Evolutionary conservation across 2,888 invertebrate genomes (phyloP).

Genomic region (Thysanoteuthis rhombus): DNA sequence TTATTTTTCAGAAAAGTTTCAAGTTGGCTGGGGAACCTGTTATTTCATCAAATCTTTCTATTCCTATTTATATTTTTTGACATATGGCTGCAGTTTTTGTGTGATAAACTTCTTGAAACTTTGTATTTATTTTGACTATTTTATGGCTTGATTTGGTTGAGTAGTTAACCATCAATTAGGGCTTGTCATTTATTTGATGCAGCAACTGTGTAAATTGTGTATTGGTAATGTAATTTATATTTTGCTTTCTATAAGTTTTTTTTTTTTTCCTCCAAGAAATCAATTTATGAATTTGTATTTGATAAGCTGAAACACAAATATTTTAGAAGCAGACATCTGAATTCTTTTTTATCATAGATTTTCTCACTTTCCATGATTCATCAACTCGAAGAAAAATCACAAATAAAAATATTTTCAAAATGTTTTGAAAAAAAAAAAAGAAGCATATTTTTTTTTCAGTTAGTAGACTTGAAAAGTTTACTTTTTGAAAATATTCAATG

Average conservation of each 20-base stretch:
- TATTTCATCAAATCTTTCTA: background rate
- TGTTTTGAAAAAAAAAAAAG: background rate
- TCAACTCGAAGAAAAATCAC: background rate
- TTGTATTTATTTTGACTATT: background rate
- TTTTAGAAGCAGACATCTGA: background rate
- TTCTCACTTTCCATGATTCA: background rate
- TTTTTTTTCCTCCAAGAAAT: background rate
- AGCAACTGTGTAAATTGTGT: background rate
- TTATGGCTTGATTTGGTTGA: background rate
- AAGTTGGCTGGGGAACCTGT: background rate
- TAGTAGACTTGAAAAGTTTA: background rate
- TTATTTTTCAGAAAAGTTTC: conserved; percentile 28
- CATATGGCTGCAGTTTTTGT: background rate
- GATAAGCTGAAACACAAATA: background rate
- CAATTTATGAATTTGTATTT: background rate
- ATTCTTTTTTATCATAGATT: background rate
- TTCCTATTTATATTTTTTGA: background rate
- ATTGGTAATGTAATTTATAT: background rate
- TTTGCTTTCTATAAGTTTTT: background rate
- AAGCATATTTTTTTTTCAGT: background rate
- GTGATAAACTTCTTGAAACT: background rate
- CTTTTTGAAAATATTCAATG: background rate
- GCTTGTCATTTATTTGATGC: conserved; percentile 12
- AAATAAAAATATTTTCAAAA: background rate
- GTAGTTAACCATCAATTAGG: background rate